These are phyloP conservation scores for Synchiropus splendidus DNA, from an alignment of 2,113 vertebrate genomes.

Conservation along the genomic window DNA sequence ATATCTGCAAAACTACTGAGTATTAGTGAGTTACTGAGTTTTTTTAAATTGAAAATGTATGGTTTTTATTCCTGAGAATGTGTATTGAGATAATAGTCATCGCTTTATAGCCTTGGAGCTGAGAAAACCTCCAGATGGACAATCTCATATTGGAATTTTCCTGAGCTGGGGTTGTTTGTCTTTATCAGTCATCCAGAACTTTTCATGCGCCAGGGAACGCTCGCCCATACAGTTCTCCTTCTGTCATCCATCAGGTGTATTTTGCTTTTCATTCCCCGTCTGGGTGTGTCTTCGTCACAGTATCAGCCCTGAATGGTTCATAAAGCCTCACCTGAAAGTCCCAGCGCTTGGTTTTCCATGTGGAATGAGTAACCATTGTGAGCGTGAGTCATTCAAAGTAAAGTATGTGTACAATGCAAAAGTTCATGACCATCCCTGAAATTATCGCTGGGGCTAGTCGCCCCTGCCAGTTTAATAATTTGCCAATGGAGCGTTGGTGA, in stretches of 20 bases:
- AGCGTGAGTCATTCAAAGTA: constrained; percentile 30
- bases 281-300: constrained; percentile 23
- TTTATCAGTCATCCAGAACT: constrained; percentile 9
- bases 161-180: constrained; percentile 1
- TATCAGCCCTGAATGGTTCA: constrained; percentile 8
- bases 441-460: too few relatives aligned
- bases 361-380: constrained; percentile 40
- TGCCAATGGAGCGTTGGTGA: too few relatives aligned
- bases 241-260: constrained; percentile 2
- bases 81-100: too few relatives aligned
- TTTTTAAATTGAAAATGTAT: too few relatives aligned
- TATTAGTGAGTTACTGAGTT: too few relatives aligned
- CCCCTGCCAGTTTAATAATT: too few relatives aligned
- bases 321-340: constrained; percentile 4
- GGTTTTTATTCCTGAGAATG: too few relatives aligned
- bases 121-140: too few relatives aligned
- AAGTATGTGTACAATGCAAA: background rate
- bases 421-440: too few relatives aligned
- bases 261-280: constrained; percentile 2
- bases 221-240: constrained; percentile 3
- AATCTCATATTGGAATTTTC: too few relatives aligned
- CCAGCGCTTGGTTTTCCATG: constrained; percentile 24
- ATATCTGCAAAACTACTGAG: too few relatives aligned
- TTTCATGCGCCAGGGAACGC: background rate
- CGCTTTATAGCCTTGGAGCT: too few relatives aligned